Conservation (phyloP, 2,113 vertebrate genomes). For the Suricata suricatta region DNA sequence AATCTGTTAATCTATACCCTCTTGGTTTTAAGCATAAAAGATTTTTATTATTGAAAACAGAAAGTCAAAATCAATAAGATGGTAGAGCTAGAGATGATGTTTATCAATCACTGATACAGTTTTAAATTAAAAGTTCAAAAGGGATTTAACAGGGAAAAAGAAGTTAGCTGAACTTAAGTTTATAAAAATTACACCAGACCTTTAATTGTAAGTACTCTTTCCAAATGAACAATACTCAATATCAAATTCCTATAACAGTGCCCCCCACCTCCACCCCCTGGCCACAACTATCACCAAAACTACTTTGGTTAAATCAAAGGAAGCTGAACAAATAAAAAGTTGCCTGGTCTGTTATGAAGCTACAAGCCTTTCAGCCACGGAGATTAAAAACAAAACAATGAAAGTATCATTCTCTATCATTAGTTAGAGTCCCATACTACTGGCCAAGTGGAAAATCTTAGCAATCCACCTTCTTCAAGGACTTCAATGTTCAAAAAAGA, state of each 20-base stretch:
- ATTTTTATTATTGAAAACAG: constrained; percentile 37
- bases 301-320: constrained; percentile 10
- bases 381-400: not conserved
- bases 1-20: not conserved
- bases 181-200: not conserved
- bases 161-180: not conserved
- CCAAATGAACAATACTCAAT: not conserved
- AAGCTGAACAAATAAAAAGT: constrained; percentile 4
- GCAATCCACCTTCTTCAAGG: not conserved
- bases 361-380: not conserved
- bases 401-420: not conserved
- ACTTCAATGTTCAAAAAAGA: constrained; percentile 43
- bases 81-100: not conserved
- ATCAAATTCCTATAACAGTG: not conserved
- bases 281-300: not conserved
- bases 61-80: constrained; percentile 11
- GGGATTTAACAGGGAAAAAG: not conserved
- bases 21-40: not conserved
- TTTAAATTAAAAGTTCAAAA: constrained; percentile 47
- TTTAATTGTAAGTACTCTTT: not conserved
- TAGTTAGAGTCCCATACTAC: not conserved
- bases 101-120: not conserved
- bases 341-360: not conserved
- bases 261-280: not conserved
- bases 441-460: constrained; percentile 9